These are phyloP conservation scores for Zosterops lateralis DNA, from an alignment of 2,113 vertebrate species.

Conservation along the genomic window DNA sequence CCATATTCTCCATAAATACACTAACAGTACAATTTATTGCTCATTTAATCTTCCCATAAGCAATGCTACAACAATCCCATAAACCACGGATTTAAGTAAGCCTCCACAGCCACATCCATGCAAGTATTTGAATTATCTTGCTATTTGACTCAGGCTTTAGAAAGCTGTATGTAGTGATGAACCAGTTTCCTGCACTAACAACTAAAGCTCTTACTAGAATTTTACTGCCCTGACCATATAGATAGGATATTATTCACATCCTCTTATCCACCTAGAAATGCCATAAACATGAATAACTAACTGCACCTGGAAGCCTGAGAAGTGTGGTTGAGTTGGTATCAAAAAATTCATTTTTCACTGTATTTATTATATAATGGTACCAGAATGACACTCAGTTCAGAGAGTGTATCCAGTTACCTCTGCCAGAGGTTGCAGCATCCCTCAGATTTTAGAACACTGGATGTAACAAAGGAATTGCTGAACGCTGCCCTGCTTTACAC, in stretches of 20 bases:
- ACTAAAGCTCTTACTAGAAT: not conserved
- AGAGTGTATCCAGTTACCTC: not conserved
- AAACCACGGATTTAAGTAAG: not conserved
- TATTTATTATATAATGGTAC: not conserved
- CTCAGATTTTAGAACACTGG: not conserved
- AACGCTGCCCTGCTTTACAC: not conserved
- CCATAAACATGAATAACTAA: not conserved
- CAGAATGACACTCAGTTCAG: not conserved
- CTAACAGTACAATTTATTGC: not conserved
- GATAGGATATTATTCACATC: not conserved
- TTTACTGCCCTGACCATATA: not conserved
- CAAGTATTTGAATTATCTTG: not conserved
- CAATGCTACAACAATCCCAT: not conserved
- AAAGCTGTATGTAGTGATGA: not conserved
- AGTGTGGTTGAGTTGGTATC: not conserved
- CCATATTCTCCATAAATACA: not conserved
- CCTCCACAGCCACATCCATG: not conserved
- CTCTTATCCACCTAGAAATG: not conserved
- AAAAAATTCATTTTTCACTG: not conserved
- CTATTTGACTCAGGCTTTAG: not conserved
- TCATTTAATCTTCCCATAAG: not conserved
- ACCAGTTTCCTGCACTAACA: not conserved
- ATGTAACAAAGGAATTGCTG: not conserved
- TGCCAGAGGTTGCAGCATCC: not conserved
- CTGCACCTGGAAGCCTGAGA: not conserved